Evolutionary conservation across 2,113 vertebrate species (phyloP).

Genomic region (Rhinolophus sinicus): DNA sequence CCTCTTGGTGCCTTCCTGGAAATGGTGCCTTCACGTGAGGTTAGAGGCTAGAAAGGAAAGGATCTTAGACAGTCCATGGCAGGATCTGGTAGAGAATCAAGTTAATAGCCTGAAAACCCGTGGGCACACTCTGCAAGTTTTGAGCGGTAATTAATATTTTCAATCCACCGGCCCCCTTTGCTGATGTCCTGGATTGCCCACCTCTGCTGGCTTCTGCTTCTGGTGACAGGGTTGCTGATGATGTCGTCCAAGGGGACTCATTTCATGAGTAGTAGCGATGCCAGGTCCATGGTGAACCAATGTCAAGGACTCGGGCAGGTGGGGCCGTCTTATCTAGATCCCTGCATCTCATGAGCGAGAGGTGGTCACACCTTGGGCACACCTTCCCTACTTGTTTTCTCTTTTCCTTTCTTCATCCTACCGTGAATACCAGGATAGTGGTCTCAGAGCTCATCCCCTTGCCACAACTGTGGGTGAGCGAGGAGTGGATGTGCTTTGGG

Average conservation of each 20-base stretch:
- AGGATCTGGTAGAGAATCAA: not conserved
- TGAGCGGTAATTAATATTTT: not conserved
- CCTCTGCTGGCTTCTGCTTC: not conserved
- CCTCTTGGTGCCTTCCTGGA: not conserved
- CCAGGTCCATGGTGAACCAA: rapidly evolving
- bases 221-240: not conserved
- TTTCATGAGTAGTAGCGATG: not conserved
- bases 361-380: not conserved
- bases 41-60: not conserved
- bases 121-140: rapidly evolving
- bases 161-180: not conserved
- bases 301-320: not conserved
- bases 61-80: rapidly evolving
- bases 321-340: not conserved
- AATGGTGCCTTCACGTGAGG: not conserved
- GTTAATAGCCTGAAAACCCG: not conserved
- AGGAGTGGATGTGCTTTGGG: not conserved
- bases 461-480: rapidly evolving
- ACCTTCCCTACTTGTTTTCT: not conserved
- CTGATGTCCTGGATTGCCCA: too few relatives aligned
- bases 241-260: not conserved
- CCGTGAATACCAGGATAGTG: rapidly evolving
- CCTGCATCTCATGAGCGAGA: not conserved
- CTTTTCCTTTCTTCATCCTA: not conserved
- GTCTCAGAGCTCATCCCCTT: rapidly evolving